Base-by-base conservation (phyloP, 2,888 invertebrate genomes). In the Chrysolina haemoptera region DNA sequence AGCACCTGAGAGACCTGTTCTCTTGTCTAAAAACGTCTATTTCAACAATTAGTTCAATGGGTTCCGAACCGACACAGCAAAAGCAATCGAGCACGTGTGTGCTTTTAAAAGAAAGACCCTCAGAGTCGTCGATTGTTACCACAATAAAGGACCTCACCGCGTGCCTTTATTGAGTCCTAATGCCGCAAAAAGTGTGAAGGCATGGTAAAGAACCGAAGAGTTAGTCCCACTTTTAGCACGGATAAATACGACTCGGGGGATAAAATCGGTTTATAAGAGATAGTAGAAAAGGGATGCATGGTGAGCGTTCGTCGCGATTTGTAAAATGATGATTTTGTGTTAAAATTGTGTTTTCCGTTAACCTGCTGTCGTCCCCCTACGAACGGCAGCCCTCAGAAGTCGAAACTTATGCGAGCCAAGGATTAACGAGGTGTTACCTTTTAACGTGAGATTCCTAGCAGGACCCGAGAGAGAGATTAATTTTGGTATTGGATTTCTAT, bases 41-140 rank as follows among this genome's bases (percentile, higher is more conserved):
- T 76, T 71, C 48, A 73, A 76, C 71, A 76, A 76, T 73, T 73
- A 71, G 73, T 73, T 71, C 76, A 76, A 73, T 73, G 65, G 64
- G 22, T 55, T 70, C 48, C 46, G 65, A 62, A 66, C 64, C 68
- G 59, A 68, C 65, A 73, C 71, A 66, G 68, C 71, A 73, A 73
- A 69, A 66, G 68, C 71, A 73, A 73, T 73, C 68, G 76, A 76
- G 71, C 76, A 76, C 76, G 76, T 76, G 76, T 76, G 76, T 62
- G 71, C 62, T 76, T 76, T 68, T 66, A 62, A 73, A 76, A 66
- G 71, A 71, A 66, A 68, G 70, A 62, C 73, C 76, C 73, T 68
- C 66, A 35, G 53, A 64, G 63, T 71, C 59, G 69, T 69, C 65
- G 70, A 70, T 68, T 73, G 65, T 75, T 76, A 67, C 62, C 76